Evolutionary conservation across 92 coral and sea anemone species (phyloP).

Genomic region (Siderastrea radians): DNA sequence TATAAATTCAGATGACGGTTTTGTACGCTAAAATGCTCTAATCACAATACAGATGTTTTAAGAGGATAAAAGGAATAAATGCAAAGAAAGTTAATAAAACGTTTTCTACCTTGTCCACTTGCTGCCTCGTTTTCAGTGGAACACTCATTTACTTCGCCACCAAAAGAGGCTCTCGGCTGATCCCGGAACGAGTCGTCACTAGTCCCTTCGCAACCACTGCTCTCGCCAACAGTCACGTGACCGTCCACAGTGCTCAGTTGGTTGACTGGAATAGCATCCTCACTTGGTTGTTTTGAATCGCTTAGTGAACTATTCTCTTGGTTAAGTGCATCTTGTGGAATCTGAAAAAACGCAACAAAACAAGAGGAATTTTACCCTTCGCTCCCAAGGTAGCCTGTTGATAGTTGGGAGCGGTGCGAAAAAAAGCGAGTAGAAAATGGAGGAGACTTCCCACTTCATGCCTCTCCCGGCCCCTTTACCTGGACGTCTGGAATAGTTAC

Average conservation of each 20-base stretch:
- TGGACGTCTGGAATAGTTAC: no score
- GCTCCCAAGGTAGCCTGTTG: not conserved
- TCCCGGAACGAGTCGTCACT: constrained; percentile 20
- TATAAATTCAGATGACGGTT: no score
- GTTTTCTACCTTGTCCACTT: not conserved
- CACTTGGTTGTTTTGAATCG: not conserved
- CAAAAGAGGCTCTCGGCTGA: constrained; percentile 40
- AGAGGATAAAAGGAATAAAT: not conserved
- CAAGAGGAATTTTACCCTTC: not conserved
- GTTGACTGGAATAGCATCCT: not conserved
- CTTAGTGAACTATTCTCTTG: not conserved
- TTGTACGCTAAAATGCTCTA: not conserved
- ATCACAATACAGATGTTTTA: not conserved
- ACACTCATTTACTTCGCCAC: constrained; percentile 1
- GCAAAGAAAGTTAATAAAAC: not conserved
- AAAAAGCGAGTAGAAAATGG: no score
- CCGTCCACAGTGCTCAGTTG: not conserved
- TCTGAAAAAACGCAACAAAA: not conserved
- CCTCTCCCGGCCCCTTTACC: no score
- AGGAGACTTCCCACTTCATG: no score
- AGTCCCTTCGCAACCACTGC: constrained; percentile 34
- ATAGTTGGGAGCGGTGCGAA: no score
- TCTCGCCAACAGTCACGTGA: constrained; percentile 49
- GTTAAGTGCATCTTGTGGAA: not conserved
- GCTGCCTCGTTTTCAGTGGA: not conserved